Percentiles rank a stretch among this genome's conserved stretches.
Evolutionary conservation across 2,888 invertebrate genomes (phyloP).

Genomic region (Cosmia trapezina): DNA sequence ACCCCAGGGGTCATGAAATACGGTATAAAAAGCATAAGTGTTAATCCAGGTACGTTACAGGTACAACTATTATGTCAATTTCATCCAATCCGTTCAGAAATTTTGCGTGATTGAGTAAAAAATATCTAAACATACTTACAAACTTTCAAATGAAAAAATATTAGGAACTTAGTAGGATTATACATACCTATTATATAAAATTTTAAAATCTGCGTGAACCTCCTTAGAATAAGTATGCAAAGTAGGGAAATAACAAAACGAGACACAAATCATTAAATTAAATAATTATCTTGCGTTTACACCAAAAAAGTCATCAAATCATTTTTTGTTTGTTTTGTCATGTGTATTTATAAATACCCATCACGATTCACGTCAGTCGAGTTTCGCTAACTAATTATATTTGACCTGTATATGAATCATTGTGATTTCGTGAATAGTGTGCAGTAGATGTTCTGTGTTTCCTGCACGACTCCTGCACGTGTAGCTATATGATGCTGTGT

Average conservation of each 20-base stretch:
- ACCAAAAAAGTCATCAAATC: not conserved
- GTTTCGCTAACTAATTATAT: not conserved
- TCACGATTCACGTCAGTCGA: not conserved
- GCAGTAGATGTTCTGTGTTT: slow-evolving; percentile 14
- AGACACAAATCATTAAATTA: not conserved
- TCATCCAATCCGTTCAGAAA: not conserved
- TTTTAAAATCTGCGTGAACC: no score
- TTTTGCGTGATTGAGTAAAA: not conserved
- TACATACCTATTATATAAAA: no score
- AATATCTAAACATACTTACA: not conserved
- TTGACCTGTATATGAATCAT: not conserved
- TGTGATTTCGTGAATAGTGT: not conserved
- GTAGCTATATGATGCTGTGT: slow-evolving; percentile 12
- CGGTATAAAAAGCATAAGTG: not conserved
- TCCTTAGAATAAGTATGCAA: not conserved
- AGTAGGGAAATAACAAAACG: not conserved
- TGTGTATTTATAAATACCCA: not conserved
- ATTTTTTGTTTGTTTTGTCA: not conserved
- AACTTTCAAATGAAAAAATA: not conserved
- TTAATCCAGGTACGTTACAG: no score
- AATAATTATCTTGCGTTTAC: no score
- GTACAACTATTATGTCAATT: not conserved
- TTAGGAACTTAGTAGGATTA: no score
- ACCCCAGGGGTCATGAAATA: not conserved
- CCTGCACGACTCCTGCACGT: not conserved